Percentiles rank a stretch among this genome's conserved stretches.
These are phyloP conservation scores for Entomobrya proxima DNA, from an alignment of 2,888 invertebrate species.

Conservation along the genomic window DNA sequence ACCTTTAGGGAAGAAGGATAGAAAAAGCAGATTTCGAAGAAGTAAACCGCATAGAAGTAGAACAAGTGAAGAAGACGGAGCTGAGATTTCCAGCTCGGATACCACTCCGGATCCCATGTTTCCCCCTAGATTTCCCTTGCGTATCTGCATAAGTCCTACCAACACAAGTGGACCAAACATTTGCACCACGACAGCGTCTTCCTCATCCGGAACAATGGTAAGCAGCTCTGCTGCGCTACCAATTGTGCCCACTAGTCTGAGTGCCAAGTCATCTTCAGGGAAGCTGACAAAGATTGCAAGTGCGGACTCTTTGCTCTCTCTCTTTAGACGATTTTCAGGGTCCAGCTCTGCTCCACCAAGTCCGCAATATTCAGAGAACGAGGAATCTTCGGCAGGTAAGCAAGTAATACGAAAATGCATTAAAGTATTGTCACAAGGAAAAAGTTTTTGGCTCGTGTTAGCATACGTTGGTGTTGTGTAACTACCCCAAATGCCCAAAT, in stretches of 20 bases:
- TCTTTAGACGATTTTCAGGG: slow-evolving; percentile 80
- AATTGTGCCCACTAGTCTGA: slow-evolving; percentile 65
- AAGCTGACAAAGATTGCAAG: slow-evolving; percentile 83
- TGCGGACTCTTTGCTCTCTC: slow-evolving; percentile 87
- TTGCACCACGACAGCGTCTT: slow-evolving; percentile 38
- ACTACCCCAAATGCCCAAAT: not conserved
- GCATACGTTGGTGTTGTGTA: too few relatives aligned
- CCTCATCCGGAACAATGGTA: slow-evolving; percentile 75
- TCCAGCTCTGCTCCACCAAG: slow-evolving; percentile 86
- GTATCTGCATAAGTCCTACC: slow-evolving; percentile 76
- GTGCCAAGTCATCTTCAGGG: slow-evolving; percentile 56
- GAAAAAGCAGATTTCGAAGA: slow-evolving; percentile 73
- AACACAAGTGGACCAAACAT: slow-evolving; percentile 67
- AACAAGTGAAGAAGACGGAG: slow-evolving; percentile 81
- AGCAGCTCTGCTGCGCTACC: slow-evolving; percentile 63
- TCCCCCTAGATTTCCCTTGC: slow-evolving; percentile 78
- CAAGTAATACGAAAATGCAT: not conserved
- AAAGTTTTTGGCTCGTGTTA: too few relatives aligned
- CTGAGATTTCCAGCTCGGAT: slow-evolving; percentile 84
- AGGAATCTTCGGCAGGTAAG: slow-evolving; percentile 81
- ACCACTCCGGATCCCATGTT: slow-evolving; percentile 75
- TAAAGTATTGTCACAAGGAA: not conserved
- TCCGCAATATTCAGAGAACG: slow-evolving; percentile 86
- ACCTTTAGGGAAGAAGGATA: slow-evolving; percentile 71
- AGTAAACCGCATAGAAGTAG: slow-evolving; percentile 85